A percentile compares a stretch with the other conserved stretches of the same genome.
phyloP scores from a whole-genome alignment of 1,140 invertebrate genomes.

The Ceratoteleas bidentatus region DNA sequence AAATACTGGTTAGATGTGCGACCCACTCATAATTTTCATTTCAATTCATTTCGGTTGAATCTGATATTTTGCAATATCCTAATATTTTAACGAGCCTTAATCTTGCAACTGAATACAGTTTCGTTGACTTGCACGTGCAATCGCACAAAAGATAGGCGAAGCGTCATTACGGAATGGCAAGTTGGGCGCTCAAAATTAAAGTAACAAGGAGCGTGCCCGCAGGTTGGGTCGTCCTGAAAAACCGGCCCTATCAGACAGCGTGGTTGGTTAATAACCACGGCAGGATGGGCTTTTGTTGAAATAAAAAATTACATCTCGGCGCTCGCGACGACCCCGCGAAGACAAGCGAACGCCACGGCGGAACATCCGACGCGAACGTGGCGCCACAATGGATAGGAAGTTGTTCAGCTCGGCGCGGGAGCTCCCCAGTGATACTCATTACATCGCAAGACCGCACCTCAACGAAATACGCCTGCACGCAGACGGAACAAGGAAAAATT shows the following conservation, averaged over 20 bases:
- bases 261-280: slow-evolving; percentile 61
- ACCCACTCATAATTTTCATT: too few species aligned
- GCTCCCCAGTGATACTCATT: slow-evolving; percentile 56
- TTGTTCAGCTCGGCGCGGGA: slow-evolving; percentile 57
- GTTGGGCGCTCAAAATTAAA: slow-evolving; percentile 1
- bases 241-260: not conserved
- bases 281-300: slow-evolving; percentile 61
- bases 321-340: slow-evolving; percentile 22
- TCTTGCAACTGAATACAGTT: too few species aligned
- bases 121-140: too few species aligned
- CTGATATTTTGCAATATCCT: too few species aligned
- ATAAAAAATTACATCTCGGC: slow-evolving; percentile 62
- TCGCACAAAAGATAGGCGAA: too few species aligned
- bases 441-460: slow-evolving; percentile 56
- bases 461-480: slow-evolving; percentile 42
- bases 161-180: too few species aligned
- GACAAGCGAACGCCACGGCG: slow-evolving; percentile 32
- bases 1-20: too few species aligned
- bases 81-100: too few species aligned
- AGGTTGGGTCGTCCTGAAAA: slow-evolving; percentile 11
- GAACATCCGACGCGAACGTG: slow-evolving; percentile 55
- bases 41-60: too few species aligned
- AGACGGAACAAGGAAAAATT: slow-evolving; percentile 39
- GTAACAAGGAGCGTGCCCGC: slow-evolving; percentile 6
- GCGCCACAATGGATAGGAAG: slow-evolving; percentile 62